These are phyloP conservation scores for Melipona beecheii DNA, from an alignment of 2,888 invertebrate genomes.

Conservation along the genomic window DNA sequence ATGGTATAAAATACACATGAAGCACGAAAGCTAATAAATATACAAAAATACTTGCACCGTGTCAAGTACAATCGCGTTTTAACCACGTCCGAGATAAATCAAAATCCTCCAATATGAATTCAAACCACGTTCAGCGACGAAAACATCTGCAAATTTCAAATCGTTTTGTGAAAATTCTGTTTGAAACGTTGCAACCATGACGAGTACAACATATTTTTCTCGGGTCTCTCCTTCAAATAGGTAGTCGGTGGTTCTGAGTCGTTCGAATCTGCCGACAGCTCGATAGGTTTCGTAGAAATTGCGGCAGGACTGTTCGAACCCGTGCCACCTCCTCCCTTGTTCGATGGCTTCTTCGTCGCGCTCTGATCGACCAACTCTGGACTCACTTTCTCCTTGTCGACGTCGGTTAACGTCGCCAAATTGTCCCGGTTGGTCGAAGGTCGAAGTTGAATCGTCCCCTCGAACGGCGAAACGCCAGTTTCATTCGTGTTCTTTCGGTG, in stretches of 20 bases:
- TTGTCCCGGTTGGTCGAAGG: not conserved
- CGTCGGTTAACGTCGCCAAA: too few relatives aligned
- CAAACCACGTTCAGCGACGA: not conserved
- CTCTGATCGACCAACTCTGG: not conserved
- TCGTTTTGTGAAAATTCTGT: slow-evolving; percentile 12
- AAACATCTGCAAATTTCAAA: not conserved
- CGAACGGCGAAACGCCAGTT: slow-evolving; percentile 1
- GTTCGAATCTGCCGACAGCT: not conserved
- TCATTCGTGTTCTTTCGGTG: not conserved
- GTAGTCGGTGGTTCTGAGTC: not conserved
- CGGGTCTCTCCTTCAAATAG: slow-evolving; percentile 49
- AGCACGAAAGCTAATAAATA: not conserved
- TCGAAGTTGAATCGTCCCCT: slow-evolving; percentile 17
- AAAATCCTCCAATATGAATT: not conserved
- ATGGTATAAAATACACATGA: not conserved
- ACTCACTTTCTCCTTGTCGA: not conserved
- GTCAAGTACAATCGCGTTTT: not conserved
- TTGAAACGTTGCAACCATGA: slow-evolving; percentile 70
- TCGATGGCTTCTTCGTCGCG: not conserved
- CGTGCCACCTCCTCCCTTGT: not conserved
- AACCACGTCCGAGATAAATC: not conserved
- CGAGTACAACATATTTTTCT: slow-evolving; percentile 72
- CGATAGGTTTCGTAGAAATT: slow-evolving; percentile 8
- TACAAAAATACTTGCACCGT: not conserved
- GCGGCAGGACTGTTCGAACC: not conserved